Percentiles rank a stretch among this genome's conserved stretches.
These are phyloP conservation scores for Lytechinus variegatus DNA, from an alignment of 35 echinoderm and acorn worm species.

Conservation along the genomic window DNA sequence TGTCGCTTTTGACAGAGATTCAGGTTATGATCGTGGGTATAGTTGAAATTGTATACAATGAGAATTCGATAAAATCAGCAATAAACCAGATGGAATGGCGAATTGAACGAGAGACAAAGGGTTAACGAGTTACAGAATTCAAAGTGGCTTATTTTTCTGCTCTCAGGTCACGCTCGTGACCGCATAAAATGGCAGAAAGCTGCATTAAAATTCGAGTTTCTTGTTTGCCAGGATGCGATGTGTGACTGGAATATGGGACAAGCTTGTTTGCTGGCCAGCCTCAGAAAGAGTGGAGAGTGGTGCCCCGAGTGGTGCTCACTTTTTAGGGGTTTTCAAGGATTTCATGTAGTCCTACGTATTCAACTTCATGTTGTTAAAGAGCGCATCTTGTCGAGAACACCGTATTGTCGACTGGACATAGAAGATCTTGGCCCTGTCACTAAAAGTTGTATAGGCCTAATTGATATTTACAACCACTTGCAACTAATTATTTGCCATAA, in stretches of 20 bases:
- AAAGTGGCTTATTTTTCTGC: slow-evolving; percentile 34
- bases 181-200: slow-evolving; percentile 32
- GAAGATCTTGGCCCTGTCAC: no score
- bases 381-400: neutral
- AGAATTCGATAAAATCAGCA: neutral
- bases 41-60: neutral
- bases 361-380: neutral
- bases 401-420: no score
- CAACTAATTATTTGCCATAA: no score
- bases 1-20: neutral
- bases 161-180: slow-evolving; percentile 7
- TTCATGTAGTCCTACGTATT: neutral
- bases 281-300: neutral
- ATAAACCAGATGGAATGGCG: neutral
- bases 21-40: neutral
- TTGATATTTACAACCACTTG: no score
- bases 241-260: slow-evolving; percentile 25
- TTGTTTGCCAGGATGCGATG: neutral
- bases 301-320: neutral
- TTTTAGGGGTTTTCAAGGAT: neutral
- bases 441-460: no score
- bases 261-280: slow-evolving; percentile 14
- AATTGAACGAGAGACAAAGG: neutral
- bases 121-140: neutral
- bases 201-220: slow-evolving; percentile 21